phyloP scores from a whole-genome alignment of 2,113 vertebrate genomes.

The Mystacornis crossleyi region DNA sequence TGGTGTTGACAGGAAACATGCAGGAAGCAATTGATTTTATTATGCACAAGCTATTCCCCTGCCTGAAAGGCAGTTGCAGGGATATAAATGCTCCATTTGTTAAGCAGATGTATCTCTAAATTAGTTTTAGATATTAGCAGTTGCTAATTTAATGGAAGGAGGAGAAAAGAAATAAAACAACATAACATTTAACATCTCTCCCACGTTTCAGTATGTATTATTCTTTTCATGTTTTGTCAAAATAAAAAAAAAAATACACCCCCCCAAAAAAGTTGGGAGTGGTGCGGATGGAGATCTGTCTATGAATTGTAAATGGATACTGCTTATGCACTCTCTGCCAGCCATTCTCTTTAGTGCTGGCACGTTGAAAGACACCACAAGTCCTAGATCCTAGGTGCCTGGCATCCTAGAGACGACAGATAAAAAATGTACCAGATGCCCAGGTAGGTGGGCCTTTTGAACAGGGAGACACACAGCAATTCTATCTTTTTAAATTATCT shows the following conservation, averaged over 20 bases:
- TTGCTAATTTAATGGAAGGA: neutral
- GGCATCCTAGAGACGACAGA: neutral
- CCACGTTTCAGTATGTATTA: neutral
- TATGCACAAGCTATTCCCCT: neutral
- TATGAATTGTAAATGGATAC: neutral
- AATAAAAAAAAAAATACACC: too few species aligned
- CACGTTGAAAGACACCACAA: neutral
- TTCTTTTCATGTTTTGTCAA: neutral
- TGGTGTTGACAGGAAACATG: neutral
- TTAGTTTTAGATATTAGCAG: neutral
- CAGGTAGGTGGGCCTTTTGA: neutral
- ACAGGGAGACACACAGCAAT: neutral
- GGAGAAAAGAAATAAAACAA: neutral
- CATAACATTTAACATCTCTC: neutral
- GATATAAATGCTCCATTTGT: neutral
- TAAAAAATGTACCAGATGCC: neutral
- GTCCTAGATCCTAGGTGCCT: neutral
- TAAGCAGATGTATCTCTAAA: neutral
- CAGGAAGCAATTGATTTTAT: neutral
- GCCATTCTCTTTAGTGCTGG: neutral
- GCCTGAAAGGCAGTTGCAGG: neutral
- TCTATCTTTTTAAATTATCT: neutral
- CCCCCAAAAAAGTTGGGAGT: neutral
- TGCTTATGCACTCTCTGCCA: neutral
- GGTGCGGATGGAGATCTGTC: rapidly evolving